phyloP scores from a whole-genome alignment of 1,140 invertebrate genomes.

The Heliothis virescens region DNA sequence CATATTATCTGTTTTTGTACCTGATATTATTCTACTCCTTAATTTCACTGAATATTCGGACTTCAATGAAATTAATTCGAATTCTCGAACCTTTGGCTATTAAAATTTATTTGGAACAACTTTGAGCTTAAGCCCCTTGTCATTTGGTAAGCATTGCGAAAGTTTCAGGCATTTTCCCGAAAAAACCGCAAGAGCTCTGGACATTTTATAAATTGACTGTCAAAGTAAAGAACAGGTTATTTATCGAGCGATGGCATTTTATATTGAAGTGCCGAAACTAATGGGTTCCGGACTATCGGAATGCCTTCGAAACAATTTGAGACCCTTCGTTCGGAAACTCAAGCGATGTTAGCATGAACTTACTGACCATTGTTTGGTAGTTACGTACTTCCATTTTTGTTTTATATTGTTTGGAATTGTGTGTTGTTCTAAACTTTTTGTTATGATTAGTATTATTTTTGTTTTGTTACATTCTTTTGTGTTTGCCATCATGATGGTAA shows the following conservation, averaged over 20 bases:
- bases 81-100: neutral
- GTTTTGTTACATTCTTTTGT: neutral
- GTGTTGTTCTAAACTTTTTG: neutral
- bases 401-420: slow-evolving; percentile 16
- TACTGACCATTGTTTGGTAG: slow-evolving; percentile 50
- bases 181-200: slow-evolving; percentile 38
- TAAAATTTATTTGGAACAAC: slow-evolving; percentile 14
- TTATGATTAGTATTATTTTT: neutral
- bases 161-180: slow-evolving; percentile 12
- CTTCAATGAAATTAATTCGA: neutral
- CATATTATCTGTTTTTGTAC: slow-evolving; percentile 17
- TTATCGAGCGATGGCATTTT: slow-evolving; percentile 42
- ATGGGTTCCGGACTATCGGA: slow-evolving; percentile 42
- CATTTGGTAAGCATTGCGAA: slow-evolving; percentile 21
- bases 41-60: no score
- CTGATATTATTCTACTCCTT: slow-evolving; percentile 8
- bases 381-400: slow-evolving; percentile 52
- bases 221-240: slow-evolving; percentile 47
- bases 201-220: slow-evolving; percentile 48
- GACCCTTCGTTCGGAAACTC: slow-evolving; percentile 36
- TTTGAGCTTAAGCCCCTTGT: slow-evolving; percentile 25
- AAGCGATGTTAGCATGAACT: slow-evolving; percentile 42
- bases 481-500: neutral
- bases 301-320: slow-evolving; percentile 49
- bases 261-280: slow-evolving; percentile 47